phyloP scores from a whole-genome alignment of 2,888 invertebrate species.

The Lasioglossum lativentre region DNA sequence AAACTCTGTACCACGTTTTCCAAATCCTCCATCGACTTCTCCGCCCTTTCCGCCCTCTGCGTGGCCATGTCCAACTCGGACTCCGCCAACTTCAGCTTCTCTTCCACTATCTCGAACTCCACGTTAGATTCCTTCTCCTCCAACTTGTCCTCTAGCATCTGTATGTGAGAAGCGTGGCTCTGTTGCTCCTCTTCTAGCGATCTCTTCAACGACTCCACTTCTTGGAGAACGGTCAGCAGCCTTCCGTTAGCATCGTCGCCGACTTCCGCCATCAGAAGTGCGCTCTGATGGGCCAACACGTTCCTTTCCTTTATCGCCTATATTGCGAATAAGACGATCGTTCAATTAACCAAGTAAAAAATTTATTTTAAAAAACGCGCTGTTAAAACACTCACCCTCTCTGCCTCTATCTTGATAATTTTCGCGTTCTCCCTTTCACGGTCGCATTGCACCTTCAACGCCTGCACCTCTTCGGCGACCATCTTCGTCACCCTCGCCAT shows the following conservation, averaged over 20 bases:
- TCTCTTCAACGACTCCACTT: constrained; percentile 88
- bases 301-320: constrained; percentile 88
- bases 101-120: constrained; percentile 89
- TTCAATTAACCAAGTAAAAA: background rate
- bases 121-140: constrained; percentile 89
- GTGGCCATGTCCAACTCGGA: constrained; percentile 88
- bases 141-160: constrained; percentile 88
- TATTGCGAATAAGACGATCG: constrained; percentile 65
- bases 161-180: constrained; percentile 86
- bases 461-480: constrained; percentile 88
- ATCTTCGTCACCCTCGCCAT: constrained; percentile 89
- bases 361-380: background rate
- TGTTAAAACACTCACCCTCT: constrained; percentile 77
- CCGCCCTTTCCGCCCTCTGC: constrained; percentile 87
- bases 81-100: constrained; percentile 89
- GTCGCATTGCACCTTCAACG: constrained; percentile 87
- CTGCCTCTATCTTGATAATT: constrained; percentile 83
- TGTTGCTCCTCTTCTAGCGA: constrained; percentile 88
- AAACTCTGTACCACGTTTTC: constrained; percentile 73
- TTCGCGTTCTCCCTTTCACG: constrained; percentile 87
- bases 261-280: constrained; percentile 88
- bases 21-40: constrained; percentile 83
- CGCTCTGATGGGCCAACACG: constrained; percentile 89
- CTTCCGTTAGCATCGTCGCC: constrained; percentile 86
- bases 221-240: constrained; percentile 85